Percentiles rank a stretch among this genome's conserved stretches.
Conservation (phyloP, 2,113 vertebrate genomes). For the Gambusia holbrooki region DNA sequence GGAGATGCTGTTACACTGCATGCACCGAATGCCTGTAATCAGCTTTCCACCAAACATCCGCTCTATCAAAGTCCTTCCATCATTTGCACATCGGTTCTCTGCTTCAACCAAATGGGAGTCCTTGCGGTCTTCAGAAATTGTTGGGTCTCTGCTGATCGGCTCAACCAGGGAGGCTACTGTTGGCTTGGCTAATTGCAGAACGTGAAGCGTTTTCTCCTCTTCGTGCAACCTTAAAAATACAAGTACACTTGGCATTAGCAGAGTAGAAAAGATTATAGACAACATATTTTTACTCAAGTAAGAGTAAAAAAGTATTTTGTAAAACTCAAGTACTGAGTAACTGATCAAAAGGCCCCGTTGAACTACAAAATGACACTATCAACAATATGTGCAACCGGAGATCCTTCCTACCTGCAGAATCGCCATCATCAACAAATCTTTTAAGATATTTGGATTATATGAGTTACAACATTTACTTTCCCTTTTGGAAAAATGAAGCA, state of each 20-base stretch:
- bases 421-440: too few species aligned
- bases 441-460: too few species aligned
- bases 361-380: too few species aligned
- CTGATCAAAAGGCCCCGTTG: too few species aligned
- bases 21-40: conserved; percentile 90
- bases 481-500: too few species aligned
- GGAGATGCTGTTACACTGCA: conserved; percentile 91
- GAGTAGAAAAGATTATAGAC: too few species aligned
- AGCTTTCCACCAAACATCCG: conserved; percentile 94
- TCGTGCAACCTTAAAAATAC: conserved; percentile 87
- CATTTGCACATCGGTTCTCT: conserved; percentile 29
- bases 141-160: conserved; percentile 59
- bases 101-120: conserved; percentile 27
- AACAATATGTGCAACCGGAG: too few species aligned
- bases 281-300: too few species aligned
- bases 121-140: conserved; percentile 52
- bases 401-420: too few species aligned
- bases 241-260: neutral
- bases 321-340: too few species aligned
- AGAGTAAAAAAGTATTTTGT: too few species aligned
- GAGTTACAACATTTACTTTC: too few species aligned
- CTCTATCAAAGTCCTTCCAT: conserved; percentile 88
- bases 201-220: conserved; percentile 91
- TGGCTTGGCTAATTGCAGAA: conserved; percentile 71
- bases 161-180: conserved; percentile 28